A percentile compares a stretch with the other conserved stretches of the same genome.
Conservation (phyloP, 2,888 invertebrate genomes). For the Platypus cylindrus region DNA sequence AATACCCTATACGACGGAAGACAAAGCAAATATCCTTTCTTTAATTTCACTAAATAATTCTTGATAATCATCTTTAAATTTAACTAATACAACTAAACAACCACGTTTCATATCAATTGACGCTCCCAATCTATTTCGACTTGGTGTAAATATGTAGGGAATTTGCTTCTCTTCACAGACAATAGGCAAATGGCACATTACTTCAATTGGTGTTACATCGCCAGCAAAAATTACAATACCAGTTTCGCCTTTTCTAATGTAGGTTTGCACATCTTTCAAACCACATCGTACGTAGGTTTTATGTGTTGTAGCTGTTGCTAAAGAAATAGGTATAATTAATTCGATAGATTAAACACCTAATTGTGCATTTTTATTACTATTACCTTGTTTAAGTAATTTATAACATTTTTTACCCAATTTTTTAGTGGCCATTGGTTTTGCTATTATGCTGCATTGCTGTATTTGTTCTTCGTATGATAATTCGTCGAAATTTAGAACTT, state of each 20-base stretch:
- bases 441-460: conserved; percentile 58
- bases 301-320: conserved; percentile 55
- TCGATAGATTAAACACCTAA: too few species aligned
- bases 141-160: conserved; percentile 86
- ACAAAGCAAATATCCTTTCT: too few species aligned
- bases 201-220: conserved; percentile 91
- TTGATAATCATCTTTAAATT: conserved; percentile 71
- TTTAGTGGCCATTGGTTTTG: conserved; percentile 83
- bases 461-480: conserved; percentile 69
- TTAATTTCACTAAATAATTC: conserved; percentile 74
- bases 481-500: too few species aligned
- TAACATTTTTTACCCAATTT: conserved; percentile 85
- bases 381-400: conserved; percentile 81
- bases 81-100: conserved; percentile 76
- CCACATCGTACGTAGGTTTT: conserved; percentile 75
- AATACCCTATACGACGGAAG: too few species aligned
- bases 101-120: conserved; percentile 86
- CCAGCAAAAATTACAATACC: conserved; percentile 90
- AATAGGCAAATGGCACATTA: conserved; percentile 91
- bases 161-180: conserved; percentile 90
- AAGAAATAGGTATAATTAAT: too few species aligned
- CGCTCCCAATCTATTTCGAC: conserved; percentile 74
- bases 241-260: conserved; percentile 80
- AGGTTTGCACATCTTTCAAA: conserved; percentile 84
- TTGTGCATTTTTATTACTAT: conserved; percentile 12